Base-by-base conservation (phyloP, 1,140 invertebrate species). In the Diabrotica virgifera region DNA sequence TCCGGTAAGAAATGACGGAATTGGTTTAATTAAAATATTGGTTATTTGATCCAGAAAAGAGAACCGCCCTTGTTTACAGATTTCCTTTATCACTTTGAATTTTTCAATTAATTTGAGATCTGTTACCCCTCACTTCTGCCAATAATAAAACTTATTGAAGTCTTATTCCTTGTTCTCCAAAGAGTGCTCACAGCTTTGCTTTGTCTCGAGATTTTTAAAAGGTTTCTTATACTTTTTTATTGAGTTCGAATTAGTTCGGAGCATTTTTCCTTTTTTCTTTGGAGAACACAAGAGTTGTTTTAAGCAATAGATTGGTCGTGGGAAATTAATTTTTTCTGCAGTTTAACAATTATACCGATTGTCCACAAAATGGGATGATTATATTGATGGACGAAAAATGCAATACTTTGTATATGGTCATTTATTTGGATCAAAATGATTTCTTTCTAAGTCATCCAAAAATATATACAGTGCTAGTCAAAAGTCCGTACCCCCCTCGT, bases 1-100 rank as follows among this genome's bases (percentile, higher is more conserved):
- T 51, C 58, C 46, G 58, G 58, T 51, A 35, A 50, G 58, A 59
- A 59, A 50, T 38, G 40, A 38, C 13, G 38, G 58, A 59, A 59
- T 59, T 59, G 58, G 46, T 40, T 59, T 59, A 59, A 59, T 59
- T 59, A 59, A 59, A 59, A 35, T 59, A 59, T 59, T 50, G 58
- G 58, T 59, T 59, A 38, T 59, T 59, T 59, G 58, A 59, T 59
- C 58, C 58, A 59, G 58, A 50, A 46, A 38, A 59, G 36, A 59
- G 58, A 50, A 46, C 12, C 50, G 13, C 46, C 58, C 58, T 59
- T 59, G 58, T 59, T 59, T 59, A 59, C 58, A 59, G 13, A 59
- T 59, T 59, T 40, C 40, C 38, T 50, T 59, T 59, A 59, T 59
- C 58, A 59, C 58, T 59, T 59, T 35, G 58, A 59, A 59, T 59